These are phyloP conservation scores for Heliocidaris erythrogramma DNA, from an alignment of 35 echinoderm and acorn worm genomes.

Conservation along the genomic window DNA sequence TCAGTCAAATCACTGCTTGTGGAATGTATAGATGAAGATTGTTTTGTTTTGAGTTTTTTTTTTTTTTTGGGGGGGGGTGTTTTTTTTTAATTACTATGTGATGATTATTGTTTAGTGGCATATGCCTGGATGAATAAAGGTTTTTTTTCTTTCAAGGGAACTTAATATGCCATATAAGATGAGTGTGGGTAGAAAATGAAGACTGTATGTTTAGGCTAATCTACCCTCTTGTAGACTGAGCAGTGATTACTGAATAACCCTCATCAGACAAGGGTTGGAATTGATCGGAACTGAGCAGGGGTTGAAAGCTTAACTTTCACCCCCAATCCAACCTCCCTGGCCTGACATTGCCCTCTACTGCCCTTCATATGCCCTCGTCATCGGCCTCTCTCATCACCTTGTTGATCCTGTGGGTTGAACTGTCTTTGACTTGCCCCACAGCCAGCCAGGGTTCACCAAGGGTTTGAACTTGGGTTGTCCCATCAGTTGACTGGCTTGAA, in stretches of 20 bases:
- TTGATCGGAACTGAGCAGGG: not conserved
- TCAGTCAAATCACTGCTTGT: too few relatives aligned
- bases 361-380: slow-evolving; percentile 1
- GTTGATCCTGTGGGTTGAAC: not conserved
- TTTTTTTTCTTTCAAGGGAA: too few relatives aligned
- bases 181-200: too few relatives aligned
- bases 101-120: too few relatives aligned
- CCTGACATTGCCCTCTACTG: not conserved
- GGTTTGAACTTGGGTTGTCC: not conserved
- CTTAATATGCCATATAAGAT: too few relatives aligned
- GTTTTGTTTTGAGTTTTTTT: too few relatives aligned
- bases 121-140: too few relatives aligned
- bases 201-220: not conserved
- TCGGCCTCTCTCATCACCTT: not conserved
- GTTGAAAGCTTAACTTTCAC: slow-evolving; percentile 25
- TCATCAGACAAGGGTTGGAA: not conserved
- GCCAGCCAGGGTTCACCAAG: not conserved
- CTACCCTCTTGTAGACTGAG: not conserved
- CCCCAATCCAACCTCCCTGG: not conserved
- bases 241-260: not conserved
- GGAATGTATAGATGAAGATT: too few relatives aligned
- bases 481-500: not conserved
- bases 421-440: not conserved
- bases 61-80: too few relatives aligned
- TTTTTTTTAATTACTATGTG: too few relatives aligned